These are phyloP conservation scores for Callyntrura sp. DNA, from an alignment of 2,888 invertebrate species.

Conservation along the genomic window DNA sequence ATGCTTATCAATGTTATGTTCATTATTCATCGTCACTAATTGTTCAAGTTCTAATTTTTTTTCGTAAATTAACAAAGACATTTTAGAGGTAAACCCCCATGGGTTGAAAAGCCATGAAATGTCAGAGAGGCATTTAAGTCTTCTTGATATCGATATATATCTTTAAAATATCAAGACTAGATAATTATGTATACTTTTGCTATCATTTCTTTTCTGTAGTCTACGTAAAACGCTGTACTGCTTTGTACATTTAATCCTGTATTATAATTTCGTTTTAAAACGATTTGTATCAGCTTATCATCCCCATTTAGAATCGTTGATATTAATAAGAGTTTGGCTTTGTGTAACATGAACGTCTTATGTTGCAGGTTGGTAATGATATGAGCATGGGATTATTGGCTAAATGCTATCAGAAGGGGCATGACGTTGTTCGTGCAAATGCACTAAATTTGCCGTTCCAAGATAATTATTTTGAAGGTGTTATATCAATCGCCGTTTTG, in stretches of 20 bases:
- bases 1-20: too few relatives aligned
- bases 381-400: slow-evolving; percentile 89
- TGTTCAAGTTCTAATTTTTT: slow-evolving; percentile 23
- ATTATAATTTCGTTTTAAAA: too few relatives aligned
- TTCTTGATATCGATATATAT: background rate
- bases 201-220: too few relatives aligned
- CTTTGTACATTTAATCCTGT: background rate
- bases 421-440: slow-evolving; percentile 91
- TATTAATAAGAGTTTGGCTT: too few relatives aligned
- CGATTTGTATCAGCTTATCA: too few relatives aligned
- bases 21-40: background rate
- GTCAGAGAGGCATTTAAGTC: too few relatives aligned
- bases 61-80: slow-evolving; percentile 86
- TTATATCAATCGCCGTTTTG: slow-evolving; percentile 97
- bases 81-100: slow-evolving; percentile 87
- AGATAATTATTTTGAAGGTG: slow-evolving; percentile 90
- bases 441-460: slow-evolving; percentile 91
- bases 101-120: background rate
- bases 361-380: slow-evolving; percentile 92
- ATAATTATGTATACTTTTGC: too few relatives aligned
- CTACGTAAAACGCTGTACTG: too few relatives aligned
- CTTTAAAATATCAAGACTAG: background rate
- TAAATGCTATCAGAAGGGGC: slow-evolving; percentile 88
- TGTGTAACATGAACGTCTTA: background rate
- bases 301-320: too few relatives aligned